A percentile compares a stretch with the other conserved stretches of the same genome.
Evolutionary conservation across 1,140 invertebrate genomes (phyloP).

Genomic region (Drosophila eugracilis): DNA sequence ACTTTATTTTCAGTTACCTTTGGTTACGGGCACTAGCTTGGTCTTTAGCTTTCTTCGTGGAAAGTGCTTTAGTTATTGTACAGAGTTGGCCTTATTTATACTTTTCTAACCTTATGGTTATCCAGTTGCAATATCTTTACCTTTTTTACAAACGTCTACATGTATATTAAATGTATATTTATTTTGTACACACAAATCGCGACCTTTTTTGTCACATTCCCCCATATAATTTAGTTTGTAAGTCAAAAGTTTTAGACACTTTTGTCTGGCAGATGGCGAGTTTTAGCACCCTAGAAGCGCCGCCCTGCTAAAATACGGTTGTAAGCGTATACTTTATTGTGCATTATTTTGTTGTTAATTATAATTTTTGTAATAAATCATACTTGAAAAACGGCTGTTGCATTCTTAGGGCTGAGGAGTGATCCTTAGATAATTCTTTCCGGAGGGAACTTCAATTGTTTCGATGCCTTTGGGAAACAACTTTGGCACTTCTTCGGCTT

Average conservation of each 20-base stretch:
- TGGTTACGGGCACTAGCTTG: conserved; percentile 54
- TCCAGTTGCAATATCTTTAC: conserved; percentile 72
- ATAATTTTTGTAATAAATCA: conserved; percentile 74
- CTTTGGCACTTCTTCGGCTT: conserved; percentile 88
- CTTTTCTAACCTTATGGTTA: conserved; percentile 33
- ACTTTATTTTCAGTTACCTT: conserved; percentile 25
- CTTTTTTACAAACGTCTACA: conserved; percentile 26
- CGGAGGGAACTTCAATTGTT: conserved; percentile 91
- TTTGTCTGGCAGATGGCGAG: conserved; percentile 32
- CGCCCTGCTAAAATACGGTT: conserved; percentile 48
- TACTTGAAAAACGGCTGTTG: conserved; percentile 21
- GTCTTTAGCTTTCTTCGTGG: conserved; percentile 44
- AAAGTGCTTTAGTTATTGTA: conserved; percentile 64
- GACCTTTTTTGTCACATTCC: conserved; percentile 55
- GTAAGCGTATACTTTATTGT: conserved; percentile 55
- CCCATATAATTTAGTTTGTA: conserved; percentile 62
- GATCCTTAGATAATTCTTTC: conserved; percentile 91
- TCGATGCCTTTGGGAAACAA: conserved; percentile 90
- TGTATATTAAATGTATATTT: conserved; percentile 50
- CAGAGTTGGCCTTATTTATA: conserved; percentile 67
- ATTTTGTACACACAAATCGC: conserved; percentile 46
- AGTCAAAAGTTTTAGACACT: conserved; percentile 48
- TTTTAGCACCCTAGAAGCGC: conserved; percentile 32
- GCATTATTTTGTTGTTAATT: conserved; percentile 68
- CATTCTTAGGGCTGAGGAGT: conserved; percentile 85